Percentiles rank a stretch among this genome's conserved stretches.
Evolutionary conservation across 2,797 vertebrate species (phyloP).

Genomic region (Sebastes itinus): DNA sequence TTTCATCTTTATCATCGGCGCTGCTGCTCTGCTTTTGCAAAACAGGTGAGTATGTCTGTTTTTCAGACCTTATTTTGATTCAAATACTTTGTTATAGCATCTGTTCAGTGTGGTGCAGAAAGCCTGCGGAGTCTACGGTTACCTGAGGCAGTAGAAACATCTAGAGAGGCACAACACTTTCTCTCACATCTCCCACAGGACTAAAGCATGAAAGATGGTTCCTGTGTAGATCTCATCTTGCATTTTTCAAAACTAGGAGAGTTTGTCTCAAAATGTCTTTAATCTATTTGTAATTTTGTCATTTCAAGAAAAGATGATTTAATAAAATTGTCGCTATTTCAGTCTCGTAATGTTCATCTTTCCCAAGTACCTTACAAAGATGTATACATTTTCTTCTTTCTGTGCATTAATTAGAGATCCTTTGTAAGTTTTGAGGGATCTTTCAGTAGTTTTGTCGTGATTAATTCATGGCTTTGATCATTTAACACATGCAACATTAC

Average conservation of each 20-base stretch:
- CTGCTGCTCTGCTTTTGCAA: background rate
- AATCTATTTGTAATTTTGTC: background rate
- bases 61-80: background rate
- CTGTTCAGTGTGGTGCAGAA: background rate
- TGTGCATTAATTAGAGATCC: background rate
- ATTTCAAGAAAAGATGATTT: background rate
- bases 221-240: background rate
- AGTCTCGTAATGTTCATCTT: background rate
- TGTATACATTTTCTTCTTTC: background rate
- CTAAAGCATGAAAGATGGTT: background rate
- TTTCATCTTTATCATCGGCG: background rate
- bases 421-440: background rate
- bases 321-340: background rate
- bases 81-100: background rate
- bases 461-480: background rate
- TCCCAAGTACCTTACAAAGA: background rate
- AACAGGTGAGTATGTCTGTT: conserved; percentile 56
- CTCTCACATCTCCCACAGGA: background rate
- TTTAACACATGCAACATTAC: background rate
- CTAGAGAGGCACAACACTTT: background rate
- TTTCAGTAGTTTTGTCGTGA: background rate
- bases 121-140: conserved; percentile 2
- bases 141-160: conserved; percentile 10
- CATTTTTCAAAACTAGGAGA: background rate
- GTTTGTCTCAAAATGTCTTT: background rate